phyloP scores from a whole-genome alignment of 2,888 invertebrate genomes.

The Lasioglossum pauxillum region DNA sequence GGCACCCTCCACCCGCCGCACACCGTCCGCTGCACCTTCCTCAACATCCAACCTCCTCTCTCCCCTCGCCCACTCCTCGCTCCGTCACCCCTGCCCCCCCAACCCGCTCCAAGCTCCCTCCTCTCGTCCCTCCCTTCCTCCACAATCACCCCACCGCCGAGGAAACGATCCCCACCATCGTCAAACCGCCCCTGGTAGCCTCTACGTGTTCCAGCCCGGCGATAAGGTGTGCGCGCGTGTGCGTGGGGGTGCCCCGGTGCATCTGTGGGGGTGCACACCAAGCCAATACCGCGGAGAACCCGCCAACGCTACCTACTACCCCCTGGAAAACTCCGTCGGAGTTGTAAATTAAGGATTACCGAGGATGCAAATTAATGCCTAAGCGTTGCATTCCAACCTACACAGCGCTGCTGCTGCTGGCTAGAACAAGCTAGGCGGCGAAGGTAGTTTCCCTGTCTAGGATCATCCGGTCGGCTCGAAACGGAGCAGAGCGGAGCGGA shows the following conservation, averaged over 20 bases:
- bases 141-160: neutral
- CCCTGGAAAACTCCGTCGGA: slow-evolving; percentile 66
- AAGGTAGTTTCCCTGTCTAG: slow-evolving; percentile 16
- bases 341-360: slow-evolving; percentile 74
- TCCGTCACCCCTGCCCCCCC: neutral
- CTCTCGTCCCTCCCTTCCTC: neutral
- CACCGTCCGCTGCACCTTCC: slow-evolving; percentile 52
- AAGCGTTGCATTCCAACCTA: slow-evolving; percentile 42
- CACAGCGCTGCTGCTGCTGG: neutral
- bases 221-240: slow-evolving; percentile 25
- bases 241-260: neutral
- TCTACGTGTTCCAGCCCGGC: slow-evolving; percentile 62
- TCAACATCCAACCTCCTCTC: slow-evolving; percentile 51
- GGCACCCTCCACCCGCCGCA: slow-evolving; percentile 2
- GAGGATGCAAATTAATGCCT: slow-evolving; percentile 72
- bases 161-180: neutral
- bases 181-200: slow-evolving; percentile 4
- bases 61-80: slow-evolving; percentile 4
- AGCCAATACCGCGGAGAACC: slow-evolving; percentile 68
- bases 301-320: slow-evolving; percentile 60
- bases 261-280: slow-evolving; percentile 69
- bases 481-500: neutral
- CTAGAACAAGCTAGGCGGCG: neutral
- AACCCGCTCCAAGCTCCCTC: slow-evolving; percentile 4
- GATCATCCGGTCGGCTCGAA: slow-evolving; percentile 50